These are phyloP conservation scores for Arrhopalites spinosus DNA, from an alignment of 2,888 invertebrate genomes.

Conservation along the genomic window DNA sequence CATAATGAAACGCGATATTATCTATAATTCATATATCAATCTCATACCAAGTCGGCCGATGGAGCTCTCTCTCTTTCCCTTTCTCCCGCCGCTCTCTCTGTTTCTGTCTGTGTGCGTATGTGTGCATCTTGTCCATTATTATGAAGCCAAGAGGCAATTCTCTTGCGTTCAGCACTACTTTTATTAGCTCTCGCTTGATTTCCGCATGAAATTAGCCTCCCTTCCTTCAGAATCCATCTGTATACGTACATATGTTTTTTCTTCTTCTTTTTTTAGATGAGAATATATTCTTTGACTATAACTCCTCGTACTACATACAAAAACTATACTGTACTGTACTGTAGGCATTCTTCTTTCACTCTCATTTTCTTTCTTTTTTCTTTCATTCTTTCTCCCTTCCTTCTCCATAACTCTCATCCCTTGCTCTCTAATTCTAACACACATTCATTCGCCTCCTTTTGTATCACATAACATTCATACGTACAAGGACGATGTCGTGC, in stretches of 20 bases:
- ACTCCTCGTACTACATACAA: background rate
- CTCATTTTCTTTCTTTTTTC: constrained; percentile 12
- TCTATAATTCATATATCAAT: constrained; percentile 56
- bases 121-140: constrained; percentile 36
- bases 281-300: too few species aligned
- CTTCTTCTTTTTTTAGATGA: background rate
- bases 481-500: too few species aligned
- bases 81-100: constrained; percentile 11
- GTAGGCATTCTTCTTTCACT: constrained; percentile 9
- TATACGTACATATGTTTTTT: constrained; percentile 11
- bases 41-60: constrained; percentile 47
- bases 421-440: background rate
- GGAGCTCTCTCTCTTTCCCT: constrained; percentile 16
- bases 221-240: constrained; percentile 14
- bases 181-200: constrained; percentile 47
- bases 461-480: background rate
- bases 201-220: constrained; percentile 46
- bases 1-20: constrained; percentile 55
- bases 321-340: too few species aligned
- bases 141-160: constrained; percentile 45
- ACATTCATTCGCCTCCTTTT: constrained; percentile 7
- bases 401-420: background rate
- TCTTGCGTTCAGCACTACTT: constrained; percentile 42
- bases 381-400: background rate
- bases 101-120: background rate